These are phyloP conservation scores for Cyprinus carpio DNA, from an alignment of 2,113 vertebrate genomes.

Conservation along the genomic window DNA sequence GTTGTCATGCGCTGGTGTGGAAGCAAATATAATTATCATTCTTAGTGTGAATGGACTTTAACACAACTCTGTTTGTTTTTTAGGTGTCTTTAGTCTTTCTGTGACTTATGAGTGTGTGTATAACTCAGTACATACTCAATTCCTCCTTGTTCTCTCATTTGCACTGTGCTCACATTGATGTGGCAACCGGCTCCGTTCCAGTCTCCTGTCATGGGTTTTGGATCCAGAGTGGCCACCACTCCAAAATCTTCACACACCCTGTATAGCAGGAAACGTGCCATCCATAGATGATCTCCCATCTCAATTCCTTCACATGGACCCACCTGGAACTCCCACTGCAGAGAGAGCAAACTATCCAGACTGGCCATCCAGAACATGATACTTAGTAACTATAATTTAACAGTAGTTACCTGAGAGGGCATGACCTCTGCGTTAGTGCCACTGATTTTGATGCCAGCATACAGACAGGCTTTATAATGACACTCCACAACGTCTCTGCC, in stretches of 20 bases:
- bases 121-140: constrained; percentile 73
- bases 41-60: too few species aligned
- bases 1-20: too few species aligned
- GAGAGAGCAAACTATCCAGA: not conserved
- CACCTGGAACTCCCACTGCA: constrained; percentile 82
- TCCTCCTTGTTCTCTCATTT: constrained; percentile 73
- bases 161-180: constrained; percentile 79
- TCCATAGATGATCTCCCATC: constrained; percentile 86
- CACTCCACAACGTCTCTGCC: constrained; percentile 84
- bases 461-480: constrained; percentile 82
- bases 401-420: constrained; percentile 77
- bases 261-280: constrained; percentile 83
- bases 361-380: not conserved
- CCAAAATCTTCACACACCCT: constrained; percentile 81
- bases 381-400: not conserved
- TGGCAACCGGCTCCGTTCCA: constrained; percentile 75
- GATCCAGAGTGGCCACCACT: constrained; percentile 76
- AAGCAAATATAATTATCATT: too few species aligned
- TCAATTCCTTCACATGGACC: constrained; percentile 78
- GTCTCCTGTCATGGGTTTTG: constrained; percentile 78
- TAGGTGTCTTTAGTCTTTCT: not conserved
- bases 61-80: not conserved
- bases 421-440: constrained; percentile 82
- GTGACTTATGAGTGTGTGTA: not conserved
- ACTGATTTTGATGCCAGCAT: constrained; percentile 77